Conservation (phyloP, 2,888 invertebrate genomes). For the Pyrgus malvae region DNA sequence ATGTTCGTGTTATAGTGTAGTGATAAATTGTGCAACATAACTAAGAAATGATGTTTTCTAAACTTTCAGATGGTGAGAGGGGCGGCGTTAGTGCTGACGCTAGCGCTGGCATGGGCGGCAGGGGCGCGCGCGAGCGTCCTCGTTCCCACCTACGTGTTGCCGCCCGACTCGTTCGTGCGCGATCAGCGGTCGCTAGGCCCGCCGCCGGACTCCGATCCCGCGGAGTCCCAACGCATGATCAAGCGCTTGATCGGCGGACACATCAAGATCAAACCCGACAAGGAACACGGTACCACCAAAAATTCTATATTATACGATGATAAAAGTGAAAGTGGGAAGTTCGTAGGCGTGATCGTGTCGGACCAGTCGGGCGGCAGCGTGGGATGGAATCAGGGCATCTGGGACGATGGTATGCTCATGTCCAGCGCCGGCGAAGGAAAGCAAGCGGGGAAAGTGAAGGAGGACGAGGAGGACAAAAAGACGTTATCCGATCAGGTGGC, state of each 20-base stretch:
- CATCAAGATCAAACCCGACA: slow-evolving; percentile 74
- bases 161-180: slow-evolving; percentile 78
- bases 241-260: slow-evolving; percentile 87
- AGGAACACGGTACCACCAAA: slow-evolving; percentile 67
- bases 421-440: slow-evolving; percentile 87
- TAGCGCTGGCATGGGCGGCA: slow-evolving; percentile 75
- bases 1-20: slow-evolving; percentile 17
- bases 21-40: slow-evolving; percentile 35
- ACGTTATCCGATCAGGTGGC: slow-evolving; percentile 94
- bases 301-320: slow-evolving; percentile 62
- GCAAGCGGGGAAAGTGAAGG: slow-evolving; percentile 67
- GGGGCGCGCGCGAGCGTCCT: slow-evolving; percentile 68
- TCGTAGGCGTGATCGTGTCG: slow-evolving; percentile 62
- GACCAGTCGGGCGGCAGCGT: slow-evolving; percentile 76
- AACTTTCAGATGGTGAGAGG: slow-evolving; percentile 81
- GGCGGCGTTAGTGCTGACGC: slow-evolving; percentile 73
- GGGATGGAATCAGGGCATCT: slow-evolving; percentile 79
- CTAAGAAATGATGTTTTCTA: slow-evolving; percentile 65
- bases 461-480: slow-evolving; percentile 88
- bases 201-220: slow-evolving; percentile 53
- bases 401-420: slow-evolving; percentile 86
- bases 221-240: slow-evolving; percentile 79
- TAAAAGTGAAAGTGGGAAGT: slow-evolving; percentile 69
- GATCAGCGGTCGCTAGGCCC: slow-evolving; percentile 73
- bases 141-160: slow-evolving; percentile 78